A percentile compares a stretch with the other conserved stretches of the same genome.
phyloP scores from a whole-genome alignment of 2,888 invertebrate genomes.

The Arctia plantaginis region DNA sequence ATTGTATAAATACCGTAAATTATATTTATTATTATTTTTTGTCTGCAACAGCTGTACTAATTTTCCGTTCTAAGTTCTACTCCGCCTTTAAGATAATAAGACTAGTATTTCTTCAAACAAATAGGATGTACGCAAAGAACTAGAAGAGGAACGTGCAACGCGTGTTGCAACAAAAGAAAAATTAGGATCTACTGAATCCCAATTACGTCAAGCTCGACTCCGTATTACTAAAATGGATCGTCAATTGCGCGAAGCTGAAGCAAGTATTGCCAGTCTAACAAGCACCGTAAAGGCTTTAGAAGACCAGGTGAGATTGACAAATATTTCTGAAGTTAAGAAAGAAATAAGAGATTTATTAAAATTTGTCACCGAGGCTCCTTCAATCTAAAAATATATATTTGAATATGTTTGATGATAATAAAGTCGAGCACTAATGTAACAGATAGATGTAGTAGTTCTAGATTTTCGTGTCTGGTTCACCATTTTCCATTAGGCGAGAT shows the following conservation, averaged over 20 bases:
- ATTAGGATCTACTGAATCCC: conserved; percentile 68
- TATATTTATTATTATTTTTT: neutral
- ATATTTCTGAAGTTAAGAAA: neutral
- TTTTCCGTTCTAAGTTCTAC: neutral
- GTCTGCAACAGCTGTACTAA: neutral
- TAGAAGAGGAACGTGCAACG: conserved; percentile 73
- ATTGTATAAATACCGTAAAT: neutral
- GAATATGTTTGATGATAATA: too few species aligned
- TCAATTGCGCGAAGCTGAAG: conserved; percentile 79
- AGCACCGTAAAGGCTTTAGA: conserved; percentile 77
- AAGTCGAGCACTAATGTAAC: too few species aligned
- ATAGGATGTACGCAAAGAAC: conserved; percentile 67
- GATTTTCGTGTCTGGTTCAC: too few species aligned
- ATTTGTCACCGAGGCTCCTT: too few species aligned
- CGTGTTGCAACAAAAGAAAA: conserved; percentile 69
- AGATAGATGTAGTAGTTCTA: too few species aligned
- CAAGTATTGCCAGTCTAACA: conserved; percentile 76
- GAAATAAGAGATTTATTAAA: too few species aligned
- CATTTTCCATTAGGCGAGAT: too few species aligned
- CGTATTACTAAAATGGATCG: conserved; percentile 79
- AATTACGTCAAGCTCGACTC: conserved; percentile 70
- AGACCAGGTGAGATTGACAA: conserved; percentile 70
- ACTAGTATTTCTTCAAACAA: neutral
- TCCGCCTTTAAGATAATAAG: neutral
- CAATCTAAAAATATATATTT: too few species aligned